A percentile compares a stretch with the other conserved stretches of the same genome.
These are phyloP conservation scores for Callinectes sapidus DNA, from an alignment of 2,888 invertebrate genomes.

Conservation along the genomic window DNA sequence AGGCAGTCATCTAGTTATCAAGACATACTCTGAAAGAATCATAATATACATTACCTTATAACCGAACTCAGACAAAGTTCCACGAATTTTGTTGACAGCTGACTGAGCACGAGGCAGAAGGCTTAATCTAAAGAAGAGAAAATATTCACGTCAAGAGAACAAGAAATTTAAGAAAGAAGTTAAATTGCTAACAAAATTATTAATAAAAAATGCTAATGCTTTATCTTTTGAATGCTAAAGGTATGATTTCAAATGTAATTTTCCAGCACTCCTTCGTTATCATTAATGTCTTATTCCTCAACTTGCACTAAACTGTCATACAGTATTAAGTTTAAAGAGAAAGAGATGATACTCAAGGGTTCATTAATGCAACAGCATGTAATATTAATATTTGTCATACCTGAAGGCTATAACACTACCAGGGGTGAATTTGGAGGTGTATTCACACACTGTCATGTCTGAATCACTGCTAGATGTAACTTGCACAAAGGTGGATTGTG, in stretches of 20 bases:
- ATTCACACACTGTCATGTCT: constrained; percentile 84
- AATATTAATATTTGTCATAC: constrained; percentile 75
- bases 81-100: constrained; percentile 71
- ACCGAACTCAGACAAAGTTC: constrained; percentile 67
- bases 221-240: neutral
- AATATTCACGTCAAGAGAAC: neutral
- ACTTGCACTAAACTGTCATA: neutral
- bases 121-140: constrained; percentile 71
- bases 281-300: neutral
- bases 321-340: neutral
- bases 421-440: constrained; percentile 86
- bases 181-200: no score
- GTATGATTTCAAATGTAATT: neutral
- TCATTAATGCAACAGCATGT: neutral
- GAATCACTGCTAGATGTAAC: constrained; percentile 81
- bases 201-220: no score
- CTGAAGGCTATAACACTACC: constrained; percentile 88
- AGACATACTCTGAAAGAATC: neutral
- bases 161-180: neutral
- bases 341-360: neutral
- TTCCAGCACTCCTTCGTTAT: no score
- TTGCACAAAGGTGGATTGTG: constrained; percentile 83
- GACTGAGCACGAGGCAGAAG: constrained; percentile 73
- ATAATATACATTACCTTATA: constrained; percentile 60
- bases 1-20: neutral